Percentiles rank a stretch among this genome's conserved stretches.
Conservation (phyloP, 1,140 invertebrate species). For the Leucophenga varia region DNA sequence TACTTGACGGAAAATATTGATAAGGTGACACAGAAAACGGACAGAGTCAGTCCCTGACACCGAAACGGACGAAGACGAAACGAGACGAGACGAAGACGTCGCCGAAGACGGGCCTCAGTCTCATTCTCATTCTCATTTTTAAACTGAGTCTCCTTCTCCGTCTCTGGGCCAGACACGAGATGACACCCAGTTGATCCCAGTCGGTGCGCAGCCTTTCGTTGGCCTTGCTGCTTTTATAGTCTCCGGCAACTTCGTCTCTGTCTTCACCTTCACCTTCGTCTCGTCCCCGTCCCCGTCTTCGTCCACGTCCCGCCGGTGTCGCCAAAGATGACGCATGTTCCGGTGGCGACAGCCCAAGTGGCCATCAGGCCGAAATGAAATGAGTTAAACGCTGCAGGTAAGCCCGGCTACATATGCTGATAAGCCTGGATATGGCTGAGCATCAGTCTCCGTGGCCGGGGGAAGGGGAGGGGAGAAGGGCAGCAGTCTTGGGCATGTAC, state of each 20-base stretch:
- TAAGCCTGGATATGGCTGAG: too few relatives aligned
- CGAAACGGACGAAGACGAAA: too few relatives aligned
- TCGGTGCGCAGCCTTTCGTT: slow-evolving; percentile 12
- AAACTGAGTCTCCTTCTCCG: neutral
- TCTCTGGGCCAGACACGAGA: slow-evolving; percentile 18
- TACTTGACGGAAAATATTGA: slow-evolving; percentile 55
- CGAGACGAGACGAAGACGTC: too few relatives aligned
- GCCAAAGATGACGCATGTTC: slow-evolving; percentile 48
- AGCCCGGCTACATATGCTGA: slow-evolving; percentile 19
- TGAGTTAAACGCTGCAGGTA: slow-evolving; percentile 44
- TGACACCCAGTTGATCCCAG: slow-evolving; percentile 34
- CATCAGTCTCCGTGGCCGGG: too few relatives aligned
- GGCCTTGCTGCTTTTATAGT: slow-evolving; percentile 31
- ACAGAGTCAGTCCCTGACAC: too few relatives aligned
- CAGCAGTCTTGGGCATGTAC: too few relatives aligned
- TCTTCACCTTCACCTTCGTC: neutral
- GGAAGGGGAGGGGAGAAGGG: too few relatives aligned
- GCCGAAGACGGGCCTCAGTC: too few relatives aligned
- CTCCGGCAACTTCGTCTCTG: slow-evolving; percentile 1
- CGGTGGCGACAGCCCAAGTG: slow-evolving; percentile 17
- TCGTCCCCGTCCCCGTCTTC: slow-evolving; percentile 6
- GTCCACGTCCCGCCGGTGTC: slow-evolving; percentile 30
- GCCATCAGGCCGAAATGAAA: slow-evolving; percentile 29
- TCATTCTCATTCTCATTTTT: too few relatives aligned
- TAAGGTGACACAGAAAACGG: slow-evolving; percentile 33